Evolutionary conservation across 30 jellyfish, hydroid and myxozoan genomes (phyloP), one percentile per base, ranked within the genome.

Genomic region (Clytia hemisphaerica): DNA sequence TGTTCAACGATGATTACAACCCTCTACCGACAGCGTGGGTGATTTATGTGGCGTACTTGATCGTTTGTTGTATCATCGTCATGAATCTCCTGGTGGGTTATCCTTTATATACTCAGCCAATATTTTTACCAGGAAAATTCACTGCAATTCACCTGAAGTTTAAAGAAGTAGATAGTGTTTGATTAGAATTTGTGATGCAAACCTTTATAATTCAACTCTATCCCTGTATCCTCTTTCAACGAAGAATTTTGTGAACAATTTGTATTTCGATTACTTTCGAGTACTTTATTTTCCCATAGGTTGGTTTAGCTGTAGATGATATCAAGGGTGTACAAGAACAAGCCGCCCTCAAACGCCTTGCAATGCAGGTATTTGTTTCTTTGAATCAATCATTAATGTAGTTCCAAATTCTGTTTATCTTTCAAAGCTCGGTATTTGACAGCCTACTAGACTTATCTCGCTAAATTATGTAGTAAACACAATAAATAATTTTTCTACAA

Each of bases 1-100:
- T 91, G 14, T 91, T 91, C 71, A 91, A 91, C 50, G 95, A 77
- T n/a, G 61, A 75, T 36, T 83, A 80, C 65, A 29, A 58, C 12
- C 99, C 95, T 29, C 65, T 91, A 84, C 94, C 94, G 37, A 77
- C 83, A 32, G 95, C 95, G 7, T 91, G 99, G 99, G 93, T 81
- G 19, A 83, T 91, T 34, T 91, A 91, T 53, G 99, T 91, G 76
- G 38, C 93, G 75, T 91, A 91, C 38, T 83, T 91, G 63, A 67
- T 91, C 32, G 77, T 91, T 80, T 82, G 83, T 57, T 91, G 99
- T 73, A 91, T 91, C 38, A 91, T 91, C 26, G 77, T 91, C 63
- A 91, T 91, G 99, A 91, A 91, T 61, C 53, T 91, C 34, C 83
- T 91, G 95, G 99, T 91, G 48, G 45, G 95, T 21, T 0, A 19